These are phyloP conservation scores for Schizaphis graminum DNA, from an alignment of 2,888 invertebrate genomes.

Conservation along the genomic window DNA sequence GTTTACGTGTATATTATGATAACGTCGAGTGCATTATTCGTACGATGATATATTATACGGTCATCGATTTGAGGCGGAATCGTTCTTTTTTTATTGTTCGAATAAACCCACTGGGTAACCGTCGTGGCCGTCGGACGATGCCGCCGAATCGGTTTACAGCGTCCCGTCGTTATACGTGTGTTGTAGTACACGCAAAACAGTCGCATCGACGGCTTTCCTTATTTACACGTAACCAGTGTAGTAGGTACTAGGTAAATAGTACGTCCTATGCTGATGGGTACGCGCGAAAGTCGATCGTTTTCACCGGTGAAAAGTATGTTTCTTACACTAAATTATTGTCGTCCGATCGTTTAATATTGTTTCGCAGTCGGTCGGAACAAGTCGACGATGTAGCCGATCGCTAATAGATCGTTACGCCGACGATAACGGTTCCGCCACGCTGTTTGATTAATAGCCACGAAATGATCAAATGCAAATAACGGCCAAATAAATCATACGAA, in stretches of 20 bases:
- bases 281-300: neutral
- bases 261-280: neutral
- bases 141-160: neutral
- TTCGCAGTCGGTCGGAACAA: neutral
- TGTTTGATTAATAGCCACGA: constrained; percentile 9
- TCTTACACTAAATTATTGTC: neutral
- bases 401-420: constrained; percentile 8
- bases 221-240: neutral
- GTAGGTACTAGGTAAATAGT: too few relatives aligned
- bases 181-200: neutral
- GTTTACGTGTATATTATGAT: too few relatives aligned
- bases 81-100: too few relatives aligned
- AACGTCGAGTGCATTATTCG: neutral
- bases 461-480: constrained; percentile 23
- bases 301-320: neutral
- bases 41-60: neutral
- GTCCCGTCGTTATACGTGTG: too few relatives aligned
- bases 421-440: neutral
- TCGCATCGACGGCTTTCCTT: neutral
- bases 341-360: neutral
- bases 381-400: neutral
- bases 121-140: too few relatives aligned
- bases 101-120: too few relatives aligned
- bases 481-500: constrained; percentile 38
- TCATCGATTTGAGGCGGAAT: neutral